A percentile compares a stretch with the other conserved stretches of the same genome.
These are phyloP conservation scores for Acronicta aceris DNA, from an alignment of 2,888 invertebrate genomes.

Conservation along the genomic window DNA sequence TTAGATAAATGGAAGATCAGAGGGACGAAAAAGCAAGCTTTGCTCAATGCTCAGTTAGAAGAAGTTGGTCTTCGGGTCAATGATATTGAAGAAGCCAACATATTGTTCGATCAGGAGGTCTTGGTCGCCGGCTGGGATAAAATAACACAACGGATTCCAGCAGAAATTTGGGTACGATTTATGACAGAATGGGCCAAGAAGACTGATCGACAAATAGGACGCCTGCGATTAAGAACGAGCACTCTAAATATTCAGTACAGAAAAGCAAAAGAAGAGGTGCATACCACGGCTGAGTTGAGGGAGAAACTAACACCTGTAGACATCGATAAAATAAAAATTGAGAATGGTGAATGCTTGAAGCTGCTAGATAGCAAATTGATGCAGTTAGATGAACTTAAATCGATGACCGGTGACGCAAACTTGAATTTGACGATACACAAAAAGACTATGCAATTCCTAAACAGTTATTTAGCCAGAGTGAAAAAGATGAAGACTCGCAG, in stretches of 20 bases:
- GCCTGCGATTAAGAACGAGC: constrained; percentile 87
- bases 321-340: background rate
- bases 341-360: background rate
- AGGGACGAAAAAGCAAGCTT: constrained; percentile 73
- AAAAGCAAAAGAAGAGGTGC: constrained; percentile 85
- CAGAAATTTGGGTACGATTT: constrained; percentile 88
- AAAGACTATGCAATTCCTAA: background rate
- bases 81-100: constrained; percentile 82
- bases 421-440: background rate
- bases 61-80: constrained; percentile 84
- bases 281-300: constrained; percentile 88
- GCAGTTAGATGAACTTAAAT: background rate
- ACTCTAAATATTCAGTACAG: constrained; percentile 86
- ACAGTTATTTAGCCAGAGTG: background rate
- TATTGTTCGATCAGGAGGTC: constrained; percentile 85
- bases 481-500: background rate
- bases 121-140: constrained; percentile 86
- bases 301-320: constrained; percentile 78
- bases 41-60: constrained; percentile 86
- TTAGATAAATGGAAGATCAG: constrained; percentile 68
- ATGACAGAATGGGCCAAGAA: constrained; percentile 90
- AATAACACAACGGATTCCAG: constrained; percentile 90
- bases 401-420: background rate
- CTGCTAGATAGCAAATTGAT: background rate
- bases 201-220: constrained; percentile 86